Conservation (phyloP, 2,113 vertebrate genomes). For the Hirundichthys speculiger region DNA sequence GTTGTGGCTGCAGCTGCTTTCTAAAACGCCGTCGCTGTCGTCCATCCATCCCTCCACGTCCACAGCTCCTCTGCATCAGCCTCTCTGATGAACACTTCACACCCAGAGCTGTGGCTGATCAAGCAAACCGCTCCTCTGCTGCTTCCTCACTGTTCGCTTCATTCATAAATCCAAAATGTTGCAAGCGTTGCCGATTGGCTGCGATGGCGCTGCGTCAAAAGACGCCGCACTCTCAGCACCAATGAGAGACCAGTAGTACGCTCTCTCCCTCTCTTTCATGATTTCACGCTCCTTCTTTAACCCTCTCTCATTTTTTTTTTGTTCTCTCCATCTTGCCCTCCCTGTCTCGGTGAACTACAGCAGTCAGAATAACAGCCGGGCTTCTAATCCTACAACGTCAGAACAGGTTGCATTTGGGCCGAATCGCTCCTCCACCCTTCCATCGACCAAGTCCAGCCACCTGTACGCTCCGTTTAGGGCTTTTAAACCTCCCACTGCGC, state of each 20-base stretch:
- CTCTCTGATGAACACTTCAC: constrained; percentile 11
- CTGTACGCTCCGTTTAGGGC: constrained; percentile 10
- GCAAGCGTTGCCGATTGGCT: constrained; percentile 56
- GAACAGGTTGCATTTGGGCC: constrained; percentile 15
- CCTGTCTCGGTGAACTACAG: constrained; percentile 39
- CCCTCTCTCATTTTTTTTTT: constrained; percentile 64
- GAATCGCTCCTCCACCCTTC: constrained; percentile 5
- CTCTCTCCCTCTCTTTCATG: constrained; percentile 47
- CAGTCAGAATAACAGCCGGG: constrained; percentile 58
- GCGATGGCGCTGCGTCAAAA: constrained; percentile 50
- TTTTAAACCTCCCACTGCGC: constrained; percentile 20
- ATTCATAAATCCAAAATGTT: constrained; percentile 79
- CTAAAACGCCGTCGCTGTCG: not conserved
- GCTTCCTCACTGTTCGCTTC: constrained; percentile 63
- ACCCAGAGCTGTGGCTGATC: constrained; percentile 44
- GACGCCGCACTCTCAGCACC: constrained; percentile 47
- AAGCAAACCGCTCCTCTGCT: constrained; percentile 64
- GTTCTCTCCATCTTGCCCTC: constrained; percentile 33
- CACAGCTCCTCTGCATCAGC: constrained; percentile 17
- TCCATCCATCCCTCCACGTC: constrained; percentile 9
- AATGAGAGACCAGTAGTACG: constrained; percentile 63
- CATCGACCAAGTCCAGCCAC: constrained; percentile 25
- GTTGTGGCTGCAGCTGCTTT: constrained; percentile 3
- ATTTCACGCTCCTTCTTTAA: constrained; percentile 60
- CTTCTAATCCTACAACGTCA: not conserved